These are phyloP conservation scores for Eupithecia insigniata DNA, from an alignment of 2,888 invertebrate species.

Conservation along the genomic window DNA sequence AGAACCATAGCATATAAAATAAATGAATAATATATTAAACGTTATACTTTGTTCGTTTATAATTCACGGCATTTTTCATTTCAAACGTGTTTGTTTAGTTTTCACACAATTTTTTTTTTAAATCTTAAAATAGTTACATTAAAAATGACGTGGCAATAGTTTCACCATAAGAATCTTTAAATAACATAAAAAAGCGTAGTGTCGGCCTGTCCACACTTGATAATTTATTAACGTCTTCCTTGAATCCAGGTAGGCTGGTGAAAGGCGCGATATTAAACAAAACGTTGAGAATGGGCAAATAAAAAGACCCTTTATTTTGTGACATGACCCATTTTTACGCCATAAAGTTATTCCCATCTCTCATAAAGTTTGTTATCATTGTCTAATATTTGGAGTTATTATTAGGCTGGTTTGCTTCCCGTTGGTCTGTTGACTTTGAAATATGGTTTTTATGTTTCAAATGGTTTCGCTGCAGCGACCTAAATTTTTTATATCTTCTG, in stretches of 20 bases:
- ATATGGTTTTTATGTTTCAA: slow-evolving; percentile 22
- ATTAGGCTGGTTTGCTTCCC: slow-evolving; percentile 52
- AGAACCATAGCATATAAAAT: too few species aligned
- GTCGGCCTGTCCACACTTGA: slow-evolving; percentile 63
- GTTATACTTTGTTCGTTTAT: too few species aligned
- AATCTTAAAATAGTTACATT: slow-evolving; percentile 23
- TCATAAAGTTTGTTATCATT: slow-evolving; percentile 69
- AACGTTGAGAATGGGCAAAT: slow-evolving; percentile 72
- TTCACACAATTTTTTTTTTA: too few species aligned
- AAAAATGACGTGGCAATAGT: neutral
- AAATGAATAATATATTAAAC: too few species aligned
- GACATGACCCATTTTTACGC: slow-evolving; percentile 73
- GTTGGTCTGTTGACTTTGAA: slow-evolving; percentile 24
- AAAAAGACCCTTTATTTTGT: slow-evolving; percentile 61
- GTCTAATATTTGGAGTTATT: slow-evolving; percentile 73
- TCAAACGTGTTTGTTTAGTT: too few species aligned
- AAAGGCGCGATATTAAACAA: slow-evolving; percentile 65
- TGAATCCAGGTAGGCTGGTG: slow-evolving; percentile 62
- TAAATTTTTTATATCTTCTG: neutral
- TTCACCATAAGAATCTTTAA: slow-evolving; percentile 46
- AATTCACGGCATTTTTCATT: too few species aligned
- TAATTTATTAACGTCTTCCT: slow-evolving; percentile 70
- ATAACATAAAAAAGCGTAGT: slow-evolving; percentile 54
- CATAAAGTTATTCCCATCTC: slow-evolving; percentile 70
- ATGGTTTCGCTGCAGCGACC: neutral